Conservation (phyloP, 2,888 invertebrate genomes). For the Apoda limacodes region DNA sequence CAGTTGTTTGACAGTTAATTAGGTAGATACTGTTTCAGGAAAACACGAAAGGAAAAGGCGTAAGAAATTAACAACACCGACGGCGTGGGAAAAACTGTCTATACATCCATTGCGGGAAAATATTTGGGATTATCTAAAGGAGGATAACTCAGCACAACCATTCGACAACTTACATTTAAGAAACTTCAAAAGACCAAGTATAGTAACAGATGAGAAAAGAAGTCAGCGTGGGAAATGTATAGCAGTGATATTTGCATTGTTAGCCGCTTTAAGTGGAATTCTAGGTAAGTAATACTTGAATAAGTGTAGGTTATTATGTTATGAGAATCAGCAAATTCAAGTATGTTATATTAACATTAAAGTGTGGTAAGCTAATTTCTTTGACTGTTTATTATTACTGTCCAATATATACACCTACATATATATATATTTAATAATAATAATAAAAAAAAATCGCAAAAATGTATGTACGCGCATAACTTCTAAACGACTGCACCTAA, state of each 20-base stretch:
- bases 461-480: no score
- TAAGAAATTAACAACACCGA: slow-evolving; percentile 30
- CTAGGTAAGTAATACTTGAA: slow-evolving; percentile 34
- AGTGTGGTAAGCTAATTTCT: no score
- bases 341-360: no score
- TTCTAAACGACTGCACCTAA: no score
- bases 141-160: no score
- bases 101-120: slow-evolving; percentile 42
- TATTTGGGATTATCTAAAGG: slow-evolving; percentile 48
- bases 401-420: no score
- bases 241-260: slow-evolving; percentile 20
- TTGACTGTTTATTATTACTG: no score
- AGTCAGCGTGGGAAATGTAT: not conserved
- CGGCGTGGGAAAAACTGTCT: slow-evolving; percentile 39
- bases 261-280: slow-evolving; percentile 25
- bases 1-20: not conserved
- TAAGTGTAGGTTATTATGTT: no score
- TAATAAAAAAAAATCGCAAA: no score
- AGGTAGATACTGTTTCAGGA: slow-evolving; percentile 25
- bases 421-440: no score
- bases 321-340: no score
- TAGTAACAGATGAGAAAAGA: no score
- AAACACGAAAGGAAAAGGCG: slow-evolving; percentile 35
- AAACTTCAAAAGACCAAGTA: slow-evolving; percentile 28
- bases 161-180: slow-evolving; percentile 24